Conservation (phyloP, 2,113 vertebrate genomes). For the Cololabis saira region DNA sequence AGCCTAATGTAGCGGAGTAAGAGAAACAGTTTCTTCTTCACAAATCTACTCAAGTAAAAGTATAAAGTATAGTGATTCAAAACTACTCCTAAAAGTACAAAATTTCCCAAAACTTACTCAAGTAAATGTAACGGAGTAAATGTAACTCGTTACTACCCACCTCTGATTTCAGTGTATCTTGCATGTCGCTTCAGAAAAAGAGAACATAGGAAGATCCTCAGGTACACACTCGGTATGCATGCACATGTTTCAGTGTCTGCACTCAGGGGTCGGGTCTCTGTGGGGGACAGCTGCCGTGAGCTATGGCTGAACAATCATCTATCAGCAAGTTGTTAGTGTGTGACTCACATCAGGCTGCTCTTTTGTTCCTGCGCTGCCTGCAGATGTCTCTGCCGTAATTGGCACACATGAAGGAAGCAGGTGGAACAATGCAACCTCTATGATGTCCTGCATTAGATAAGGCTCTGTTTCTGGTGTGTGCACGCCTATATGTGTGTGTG, state of each 20-base stretch:
- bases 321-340: constrained; percentile 60
- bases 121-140: too few relatives aligned
- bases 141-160: too few relatives aligned
- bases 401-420: constrained; percentile 55
- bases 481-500: background rate
- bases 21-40: too few relatives aligned
- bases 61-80: too few relatives aligned
- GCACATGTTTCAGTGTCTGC: constrained; percentile 21
- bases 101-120: too few relatives aligned
- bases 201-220: background rate
- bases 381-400: constrained; percentile 69
- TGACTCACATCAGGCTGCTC: constrained; percentile 44
- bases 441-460: constrained; percentile 44
- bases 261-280: constrained; percentile 42
- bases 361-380: constrained; percentile 60
- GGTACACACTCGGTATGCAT: constrained; percentile 6
- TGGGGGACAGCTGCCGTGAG: constrained; percentile 59
- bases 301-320: constrained; percentile 61
- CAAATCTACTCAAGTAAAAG: too few relatives aligned
- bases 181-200: background rate
- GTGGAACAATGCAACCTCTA: constrained; percentile 51
- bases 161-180: too few relatives aligned
- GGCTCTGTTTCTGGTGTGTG: constrained; percentile 4
- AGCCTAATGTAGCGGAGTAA: too few relatives aligned
- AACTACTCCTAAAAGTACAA: too few relatives aligned